Base-by-base conservation (phyloP, 2,113 vertebrate genomes). In the Marcusenius ussheri region DNA sequence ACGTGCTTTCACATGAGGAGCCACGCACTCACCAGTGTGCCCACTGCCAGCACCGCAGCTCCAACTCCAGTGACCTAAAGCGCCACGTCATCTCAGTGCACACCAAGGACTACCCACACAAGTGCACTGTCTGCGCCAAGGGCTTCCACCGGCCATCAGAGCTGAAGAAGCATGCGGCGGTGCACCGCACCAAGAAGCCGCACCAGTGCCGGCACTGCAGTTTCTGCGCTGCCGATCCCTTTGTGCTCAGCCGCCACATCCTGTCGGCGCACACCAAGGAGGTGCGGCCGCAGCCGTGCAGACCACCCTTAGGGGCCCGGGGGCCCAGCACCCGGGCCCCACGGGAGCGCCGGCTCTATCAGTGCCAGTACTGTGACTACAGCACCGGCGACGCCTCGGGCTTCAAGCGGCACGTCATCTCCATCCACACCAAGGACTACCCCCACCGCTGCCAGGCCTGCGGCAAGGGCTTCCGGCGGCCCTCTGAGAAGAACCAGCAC, bases 321-420 rank as follows among this genome's bases (percentile, higher is more conserved):
- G 97, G 96, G 95, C 95, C 96, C 92, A 96, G 97, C 94, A 97
- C 97, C 94, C 98, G 98, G 95, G 98, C 97, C 74, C 97, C 98
- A 90, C 97, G 98, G 91, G 98, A 98, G 92, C 96, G 98, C 93
- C 96, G 99, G 88, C 97, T 99, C 21, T 99, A 99, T 94, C 98
- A 99, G 90, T 99, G 98, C 95, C 98, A 99, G 95, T 99, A 99
- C 96, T 99, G 98, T 93, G 98, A 99, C 95, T 99, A 99, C 95
- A 99, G 97, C 96, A 99, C 98, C 86, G 98, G 98, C 62, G 98
- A 99, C 0, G 98, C 98, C 42, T 99, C 98, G 2, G 98, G 98
- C 93, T 99, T 99, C 95, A 99, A 99, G 92, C 96, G 98, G 50
- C 98, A 99, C 24, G 98, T 99, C 51, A 99, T 99, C 95, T 99